Evolutionary conservation across 2,888 invertebrate species (phyloP).

Genomic region (Hirtodrosophila trivittata): DNA sequence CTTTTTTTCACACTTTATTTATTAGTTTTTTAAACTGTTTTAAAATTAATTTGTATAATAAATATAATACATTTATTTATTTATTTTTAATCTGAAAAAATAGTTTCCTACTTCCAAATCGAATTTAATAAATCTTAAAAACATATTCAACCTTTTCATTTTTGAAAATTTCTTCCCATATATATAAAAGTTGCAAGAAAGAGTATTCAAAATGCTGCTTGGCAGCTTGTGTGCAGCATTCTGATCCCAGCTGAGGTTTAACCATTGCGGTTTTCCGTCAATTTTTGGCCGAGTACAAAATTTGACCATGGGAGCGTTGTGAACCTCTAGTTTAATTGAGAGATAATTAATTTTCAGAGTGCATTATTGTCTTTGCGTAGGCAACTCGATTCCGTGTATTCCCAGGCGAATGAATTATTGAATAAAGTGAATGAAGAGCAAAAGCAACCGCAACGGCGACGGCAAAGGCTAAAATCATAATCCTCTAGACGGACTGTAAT

Average conservation of each 20-base stretch:
- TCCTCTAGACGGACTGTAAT: neutral
- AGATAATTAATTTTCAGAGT: conserved; percentile 70
- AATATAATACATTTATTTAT: too few species aligned
- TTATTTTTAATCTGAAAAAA: too few species aligned
- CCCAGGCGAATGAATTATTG: conserved; percentile 57
- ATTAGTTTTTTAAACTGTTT: too few species aligned
- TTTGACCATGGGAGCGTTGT: conserved; percentile 11
- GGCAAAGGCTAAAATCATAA: conserved; percentile 33
- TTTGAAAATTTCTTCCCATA: too few species aligned
- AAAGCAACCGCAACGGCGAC: neutral
- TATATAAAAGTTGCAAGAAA: neutral
- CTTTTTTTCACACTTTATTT: too few species aligned
- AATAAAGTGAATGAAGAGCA: conserved; percentile 38
- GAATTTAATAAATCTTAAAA: too few species aligned
- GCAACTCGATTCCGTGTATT: conserved; percentile 25
- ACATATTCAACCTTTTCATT: too few species aligned
- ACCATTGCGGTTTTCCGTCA: conserved; percentile 12
- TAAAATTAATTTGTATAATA: too few species aligned
- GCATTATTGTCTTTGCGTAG: conserved; percentile 24
- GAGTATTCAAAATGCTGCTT: neutral
- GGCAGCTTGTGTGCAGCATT: neutral
- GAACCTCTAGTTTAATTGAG: conserved; percentile 64
- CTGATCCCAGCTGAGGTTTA: neutral
- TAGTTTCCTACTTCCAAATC: too few species aligned
- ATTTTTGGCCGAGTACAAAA: neutral